Evolutionary conservation across 23 tunicate species (phyloP), one percentile per base, ranked within the genome.

Genomic region (Trididemnum nubilum): DNA sequence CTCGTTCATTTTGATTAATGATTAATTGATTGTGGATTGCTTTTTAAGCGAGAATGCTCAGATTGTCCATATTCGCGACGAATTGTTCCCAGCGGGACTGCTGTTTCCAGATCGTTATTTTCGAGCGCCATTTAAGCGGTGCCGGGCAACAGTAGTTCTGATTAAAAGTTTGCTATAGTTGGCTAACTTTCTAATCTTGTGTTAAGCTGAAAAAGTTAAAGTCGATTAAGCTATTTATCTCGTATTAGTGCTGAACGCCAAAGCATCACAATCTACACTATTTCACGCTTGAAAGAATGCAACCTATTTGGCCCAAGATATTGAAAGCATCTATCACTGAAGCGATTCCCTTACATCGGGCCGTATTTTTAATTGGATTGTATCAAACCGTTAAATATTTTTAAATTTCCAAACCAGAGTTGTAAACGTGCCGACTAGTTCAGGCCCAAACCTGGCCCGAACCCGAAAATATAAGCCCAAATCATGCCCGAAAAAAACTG

Each of bases 1-100:
- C 4, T 61, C 29, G 5, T 12, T 61, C 21, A 26, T 61, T 61
- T 61, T 61, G 67, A 61, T 61, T 61, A 21, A 25, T 61, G 5
- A n/a, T n/a, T 61, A 61, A 44, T 44, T 44, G 54, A 44, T 44
- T 44, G 54, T 61, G 4, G 67, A 61, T 61, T 61, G 29, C 29
- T 26, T 21, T 61, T 61, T 61, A 61, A 61, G 67, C 29, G 67
- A 21, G n/a, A 61, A 61, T 61, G 26, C 67, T 61, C 26, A 12
- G 5, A 15, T 7, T 44, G 9, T 9, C 15, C 54, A 7, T 9
- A 44, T 7, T 44, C 12, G 54, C 54, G 15, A 44, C 54, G 15
- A 44, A 44, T 44, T 15, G 54, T 44, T 44, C 54, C 54, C 54
- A n/a, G n/a, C n/a, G n/a, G n/a, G n/a, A n/a, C n/a, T n/a, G n/a